A percentile compares a stretch with the other conserved stretches of the same genome.
Conservation (phyloP, 2,797 vertebrate genomes). For the Crenuchus spilurus region DNA sequence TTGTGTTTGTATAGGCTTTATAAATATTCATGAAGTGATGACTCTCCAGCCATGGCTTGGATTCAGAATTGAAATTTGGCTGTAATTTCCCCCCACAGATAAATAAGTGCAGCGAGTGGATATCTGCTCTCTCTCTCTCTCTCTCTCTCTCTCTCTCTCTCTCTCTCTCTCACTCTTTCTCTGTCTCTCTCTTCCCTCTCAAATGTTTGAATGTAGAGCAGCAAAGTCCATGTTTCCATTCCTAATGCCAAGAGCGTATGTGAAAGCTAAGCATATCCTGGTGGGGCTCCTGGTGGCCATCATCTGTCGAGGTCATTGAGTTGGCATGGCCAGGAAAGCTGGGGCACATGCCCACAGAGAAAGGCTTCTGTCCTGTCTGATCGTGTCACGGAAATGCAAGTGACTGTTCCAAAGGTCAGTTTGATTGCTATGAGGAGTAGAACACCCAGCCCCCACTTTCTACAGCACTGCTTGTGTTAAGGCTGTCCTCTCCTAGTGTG, state of each 20-base stretch:
- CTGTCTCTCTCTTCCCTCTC: not conserved
- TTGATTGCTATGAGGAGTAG: slow-evolving; percentile 8
- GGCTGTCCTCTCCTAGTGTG: not conserved
- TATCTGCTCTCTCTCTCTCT: not conserved
- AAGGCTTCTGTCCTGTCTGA: slow-evolving; percentile 59
- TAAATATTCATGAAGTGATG: slow-evolving; percentile 21
- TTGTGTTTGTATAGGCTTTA: slow-evolving; percentile 11
- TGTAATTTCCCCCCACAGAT: not conserved
- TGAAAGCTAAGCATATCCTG: slow-evolving; percentile 49
- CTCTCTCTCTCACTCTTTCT: not conserved
- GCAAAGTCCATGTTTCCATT: slow-evolving; percentile 17
- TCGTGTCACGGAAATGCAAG: slow-evolving; percentile 56
- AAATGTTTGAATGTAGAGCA: slow-evolving; percentile 8
- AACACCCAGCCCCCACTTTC: not conserved
- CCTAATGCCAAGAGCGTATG: slow-evolving; percentile 38
- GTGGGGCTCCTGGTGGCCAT: slow-evolving; percentile 36
- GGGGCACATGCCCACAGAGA: slow-evolving; percentile 55
- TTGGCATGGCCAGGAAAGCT: slow-evolving; percentile 59
- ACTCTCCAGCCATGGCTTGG: slow-evolving; percentile 1
- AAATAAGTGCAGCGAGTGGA: slow-evolving; percentile 6
- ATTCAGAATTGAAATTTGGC: slow-evolving; percentile 7
- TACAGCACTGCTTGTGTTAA: not conserved
- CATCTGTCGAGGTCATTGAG: slow-evolving; percentile 67
- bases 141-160: not conserved
- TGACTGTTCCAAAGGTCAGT: slow-evolving; percentile 58